A percentile compares a stretch with the other conserved stretches of the same genome.
Conservation (phyloP, 2,113 vertebrate species). For the Phylloscopus trochilus region DNA sequence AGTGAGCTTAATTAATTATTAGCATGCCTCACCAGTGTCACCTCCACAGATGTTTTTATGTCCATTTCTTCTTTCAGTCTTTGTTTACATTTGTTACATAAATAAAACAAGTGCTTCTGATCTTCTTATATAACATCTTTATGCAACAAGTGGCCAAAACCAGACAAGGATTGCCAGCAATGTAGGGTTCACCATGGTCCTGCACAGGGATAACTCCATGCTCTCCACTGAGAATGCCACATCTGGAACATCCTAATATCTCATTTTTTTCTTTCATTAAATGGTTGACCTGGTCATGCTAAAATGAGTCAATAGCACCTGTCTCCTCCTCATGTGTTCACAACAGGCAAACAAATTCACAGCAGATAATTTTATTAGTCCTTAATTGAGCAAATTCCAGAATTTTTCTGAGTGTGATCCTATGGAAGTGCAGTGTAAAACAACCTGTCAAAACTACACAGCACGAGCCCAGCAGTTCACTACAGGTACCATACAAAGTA, state of each 20-base stretch:
- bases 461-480: neutral
- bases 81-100: neutral
- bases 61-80: neutral
- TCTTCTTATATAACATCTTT: neutral
- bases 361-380: neutral
- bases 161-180: neutral
- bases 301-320: neutral
- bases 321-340: neutral
- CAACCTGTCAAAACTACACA: neutral
- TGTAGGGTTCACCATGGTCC: neutral
- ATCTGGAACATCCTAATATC: neutral
- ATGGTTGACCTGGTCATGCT: neutral
- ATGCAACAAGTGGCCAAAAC: neutral
- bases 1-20: neutral
- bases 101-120: neutral
- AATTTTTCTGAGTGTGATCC: neutral
- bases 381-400: neutral
- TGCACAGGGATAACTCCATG: neutral
- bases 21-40: neutral
- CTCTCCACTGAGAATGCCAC: neutral
- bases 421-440: neutral
- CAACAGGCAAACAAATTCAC: neutral
- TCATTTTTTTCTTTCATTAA: neutral
- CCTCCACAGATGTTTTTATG: neutral
- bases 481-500: neutral